phyloP scores from a whole-genome alignment of 2,797 vertebrate species.

The Hypotaenidia philippensis region DNA sequence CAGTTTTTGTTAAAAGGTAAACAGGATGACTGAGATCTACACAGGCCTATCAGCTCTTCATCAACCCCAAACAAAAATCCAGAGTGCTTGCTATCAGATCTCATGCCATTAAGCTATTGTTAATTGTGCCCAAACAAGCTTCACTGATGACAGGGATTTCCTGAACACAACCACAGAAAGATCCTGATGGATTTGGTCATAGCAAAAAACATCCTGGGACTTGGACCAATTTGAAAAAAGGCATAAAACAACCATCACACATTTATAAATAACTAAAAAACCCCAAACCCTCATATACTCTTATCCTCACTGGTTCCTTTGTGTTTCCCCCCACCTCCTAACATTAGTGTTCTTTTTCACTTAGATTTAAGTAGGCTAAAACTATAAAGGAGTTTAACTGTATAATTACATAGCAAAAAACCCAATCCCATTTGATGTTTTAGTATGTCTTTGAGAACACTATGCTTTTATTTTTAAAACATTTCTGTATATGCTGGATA shows the following conservation, averaged over 20 bases:
- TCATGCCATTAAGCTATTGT: background rate
- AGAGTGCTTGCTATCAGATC: background rate
- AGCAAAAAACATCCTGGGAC: background rate
- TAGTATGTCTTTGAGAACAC: background rate
- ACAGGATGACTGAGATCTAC: background rate
- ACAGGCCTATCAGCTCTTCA: background rate
- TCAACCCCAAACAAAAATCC: background rate
- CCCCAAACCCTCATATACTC: rapidly evolving
- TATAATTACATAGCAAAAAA: background rate
- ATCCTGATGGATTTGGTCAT: background rate
- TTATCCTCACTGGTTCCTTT: background rate
- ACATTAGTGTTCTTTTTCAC: background rate
- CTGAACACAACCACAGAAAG: background rate
- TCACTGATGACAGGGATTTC: background rate
- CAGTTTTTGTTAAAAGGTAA: background rate
- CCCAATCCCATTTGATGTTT: background rate
- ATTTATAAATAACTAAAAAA: background rate
- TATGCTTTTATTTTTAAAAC: background rate
- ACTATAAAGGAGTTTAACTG: background rate
- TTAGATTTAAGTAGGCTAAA: background rate
- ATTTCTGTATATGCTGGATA: background rate
- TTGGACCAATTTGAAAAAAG: background rate
- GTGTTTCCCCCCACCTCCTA: background rate
- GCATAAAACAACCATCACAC: background rate
- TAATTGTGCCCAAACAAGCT: background rate